phyloP scores from a whole-genome alignment of 1,140 invertebrate genomes.

The Apocrypta bakeri region DNA sequence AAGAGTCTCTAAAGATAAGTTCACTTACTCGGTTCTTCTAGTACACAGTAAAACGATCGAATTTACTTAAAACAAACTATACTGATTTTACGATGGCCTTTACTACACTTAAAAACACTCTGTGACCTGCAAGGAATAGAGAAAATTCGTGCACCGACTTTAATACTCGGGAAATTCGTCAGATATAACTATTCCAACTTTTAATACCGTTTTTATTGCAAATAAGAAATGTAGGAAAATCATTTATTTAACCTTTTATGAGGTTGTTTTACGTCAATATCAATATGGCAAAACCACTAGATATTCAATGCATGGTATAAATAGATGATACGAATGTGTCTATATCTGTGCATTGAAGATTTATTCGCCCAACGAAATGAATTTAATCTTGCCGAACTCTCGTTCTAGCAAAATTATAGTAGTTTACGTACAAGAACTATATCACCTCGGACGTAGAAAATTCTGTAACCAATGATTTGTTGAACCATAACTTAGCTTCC shows the following conservation, averaged over 20 bases:
- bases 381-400: no score
- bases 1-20: neutral
- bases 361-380: no score
- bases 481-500: no score
- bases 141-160: neutral
- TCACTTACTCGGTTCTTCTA: neutral
- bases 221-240: neutral
- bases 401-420: no score
- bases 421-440: no score
- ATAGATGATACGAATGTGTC: no score
- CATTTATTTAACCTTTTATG: neutral
- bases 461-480: no score
- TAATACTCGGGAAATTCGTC: no score
- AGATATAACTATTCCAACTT: neutral
- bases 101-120: neutral
- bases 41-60: neutral
- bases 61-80: slow-evolving; percentile 3
- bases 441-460: no score
- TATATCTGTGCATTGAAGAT: no score
- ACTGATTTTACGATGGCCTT: neutral
- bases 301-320: no score
- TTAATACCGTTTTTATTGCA: neutral
- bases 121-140: neutral
- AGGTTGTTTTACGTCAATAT: neutral
- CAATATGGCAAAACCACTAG: no score